Percentiles rank a stretch among this genome's conserved stretches.
Conservation (phyloP, 2,797 vertebrate species). For the Myoxocephalus aenaeus region DNA sequence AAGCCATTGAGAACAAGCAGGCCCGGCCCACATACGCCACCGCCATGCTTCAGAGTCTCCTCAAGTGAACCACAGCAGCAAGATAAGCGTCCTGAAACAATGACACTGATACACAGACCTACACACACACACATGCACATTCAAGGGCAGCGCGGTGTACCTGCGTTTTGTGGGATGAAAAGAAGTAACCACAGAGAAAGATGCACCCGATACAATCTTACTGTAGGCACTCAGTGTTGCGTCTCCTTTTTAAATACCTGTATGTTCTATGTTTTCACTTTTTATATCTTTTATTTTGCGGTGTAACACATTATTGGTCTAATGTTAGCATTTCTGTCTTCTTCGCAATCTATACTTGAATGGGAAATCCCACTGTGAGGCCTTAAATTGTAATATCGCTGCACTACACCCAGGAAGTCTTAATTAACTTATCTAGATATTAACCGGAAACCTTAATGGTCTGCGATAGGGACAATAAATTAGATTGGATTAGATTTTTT, state of each 20-base stretch:
- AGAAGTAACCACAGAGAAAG: conserved; percentile 41
- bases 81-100: conserved; percentile 23
- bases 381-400: conserved; percentile 64
- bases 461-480: conserved; percentile 13
- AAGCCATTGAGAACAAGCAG: conserved; percentile 95
- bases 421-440: conserved; percentile 44
- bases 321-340: conserved; percentile 29
- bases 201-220: conserved; percentile 18
- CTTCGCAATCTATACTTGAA: conserved; percentile 39
- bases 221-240: conserved; percentile 36
- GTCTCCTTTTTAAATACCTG: conserved; percentile 27
- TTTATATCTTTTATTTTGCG: conserved; percentile 52
- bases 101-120: conserved; percentile 24
- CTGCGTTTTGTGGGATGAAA: conserved; percentile 14
- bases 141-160: neutral
- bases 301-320: conserved; percentile 47
- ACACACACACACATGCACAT: conserved; percentile 11
- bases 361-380: conserved; percentile 44
- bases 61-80: conserved; percentile 83
- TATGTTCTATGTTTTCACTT: conserved; percentile 38
- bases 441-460: conserved; percentile 41
- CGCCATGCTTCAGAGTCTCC: conserved; percentile 95
- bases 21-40: conserved; percentile 97
- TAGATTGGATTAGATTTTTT: neutral
- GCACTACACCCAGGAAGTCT: conserved; percentile 59